Base-by-base conservation (phyloP, 2,797 vertebrate species). In the Chaunax sp. region DNA sequence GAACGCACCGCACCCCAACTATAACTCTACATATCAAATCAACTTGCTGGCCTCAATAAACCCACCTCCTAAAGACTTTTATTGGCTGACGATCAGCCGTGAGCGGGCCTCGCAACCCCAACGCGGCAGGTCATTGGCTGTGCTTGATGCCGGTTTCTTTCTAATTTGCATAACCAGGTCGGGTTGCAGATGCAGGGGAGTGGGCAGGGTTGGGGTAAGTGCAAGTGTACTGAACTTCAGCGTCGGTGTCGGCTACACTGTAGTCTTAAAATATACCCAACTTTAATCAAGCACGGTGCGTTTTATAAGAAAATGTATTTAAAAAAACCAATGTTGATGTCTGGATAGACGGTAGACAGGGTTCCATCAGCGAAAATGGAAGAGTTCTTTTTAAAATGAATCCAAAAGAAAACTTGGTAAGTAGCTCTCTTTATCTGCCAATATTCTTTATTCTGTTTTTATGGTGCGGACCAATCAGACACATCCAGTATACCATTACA, bases 1-100 rank as follows among this genome's bases (percentile, higher is more conserved):
- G 96, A 98, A 98, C 97, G 97, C 96, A 88, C 97, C 94, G 92
- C 95, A 94, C 95, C 95, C 95, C 94, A 92, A 93, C 91, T 93
- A 89, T 88, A 93, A 92, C 87, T 84, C 87, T 41, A 33, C 53
- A 52, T 75, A 20, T 72, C 88, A 80, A 75, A 69, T 10, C 4
- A 72, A 47, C 80, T 0, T 63, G 33, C 47, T 81, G 69, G 25
- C 35, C 23, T 18, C 0, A 6, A 2, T 16, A 35, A 18, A 1
- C 35, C 87, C 90, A 64, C 89, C 90, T 44, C 2, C 0, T 0
- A 0, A 0, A 1, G 0, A 35, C 1, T 52, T 15, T 38, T 22
- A 96, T 95, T 94, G 19, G 92, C 23, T 9, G 0, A 30, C 47
- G 11, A 1, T 2, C n/a, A 10, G 0, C 8, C 3, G 61, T 38